phyloP scores from a whole-genome alignment of 92 coral and sea anemone species.

The Actinostola sp. region DNA sequence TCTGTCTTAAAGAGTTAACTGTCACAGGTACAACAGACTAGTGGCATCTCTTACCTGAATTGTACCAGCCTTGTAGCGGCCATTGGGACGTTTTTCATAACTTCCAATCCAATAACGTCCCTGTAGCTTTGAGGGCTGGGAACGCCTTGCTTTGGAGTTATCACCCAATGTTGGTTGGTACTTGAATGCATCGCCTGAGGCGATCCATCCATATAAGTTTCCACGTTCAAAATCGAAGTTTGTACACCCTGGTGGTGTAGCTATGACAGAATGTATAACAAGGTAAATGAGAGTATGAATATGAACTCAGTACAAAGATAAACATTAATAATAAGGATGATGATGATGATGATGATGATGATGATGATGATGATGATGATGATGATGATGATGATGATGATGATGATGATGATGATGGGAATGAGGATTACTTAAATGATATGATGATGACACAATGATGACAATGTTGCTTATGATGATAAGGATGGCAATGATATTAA shows the following conservation, averaged over 20 bases:
- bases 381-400: too few species aligned
- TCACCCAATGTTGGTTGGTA: conserved; percentile 67
- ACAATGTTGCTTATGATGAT: too few species aligned
- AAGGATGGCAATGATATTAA: too few species aligned
- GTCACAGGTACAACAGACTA: too few species aligned
- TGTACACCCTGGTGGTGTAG: conserved; percentile 63
- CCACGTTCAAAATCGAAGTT: conserved; percentile 68
- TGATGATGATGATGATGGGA: too few species aligned
- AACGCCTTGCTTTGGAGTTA: conserved; percentile 43
- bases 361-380: too few species aligned
- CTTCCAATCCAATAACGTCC: conserved; percentile 62
- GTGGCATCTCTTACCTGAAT: background rate
- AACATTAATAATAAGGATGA: too few species aligned
- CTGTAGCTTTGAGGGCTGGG: conserved; percentile 34
- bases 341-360: too few species aligned
- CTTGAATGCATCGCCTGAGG: conserved; percentile 66
- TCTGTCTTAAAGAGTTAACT: too few species aligned
- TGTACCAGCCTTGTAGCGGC: conserved; percentile 30
- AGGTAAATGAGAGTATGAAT: background rate
- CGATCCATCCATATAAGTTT: conserved; percentile 59
- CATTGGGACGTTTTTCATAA: conserved; percentile 52
- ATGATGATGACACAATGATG: too few species aligned
- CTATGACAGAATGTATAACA: conserved; percentile 13
- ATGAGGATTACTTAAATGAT: too few species aligned
- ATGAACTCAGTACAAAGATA: background rate